Percentiles rank a stretch among this genome's conserved stretches.
phyloP scores from a whole-genome alignment of 2,113 vertebrate species.

The Elgaria multicarinata region DNA sequence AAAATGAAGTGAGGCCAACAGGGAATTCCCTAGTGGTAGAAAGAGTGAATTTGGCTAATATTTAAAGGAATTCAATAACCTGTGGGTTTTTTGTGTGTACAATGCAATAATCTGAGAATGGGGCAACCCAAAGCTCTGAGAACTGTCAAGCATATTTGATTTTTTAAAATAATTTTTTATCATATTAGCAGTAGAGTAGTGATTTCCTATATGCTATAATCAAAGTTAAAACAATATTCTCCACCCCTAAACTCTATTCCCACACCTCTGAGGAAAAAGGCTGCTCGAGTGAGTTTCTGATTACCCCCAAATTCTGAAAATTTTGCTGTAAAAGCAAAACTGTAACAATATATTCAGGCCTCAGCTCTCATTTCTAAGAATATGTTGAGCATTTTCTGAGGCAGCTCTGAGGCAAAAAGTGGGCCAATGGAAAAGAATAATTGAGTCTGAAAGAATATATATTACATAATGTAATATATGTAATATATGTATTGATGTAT shows the following conservation, averaged over 20 bases:
- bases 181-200: not conserved
- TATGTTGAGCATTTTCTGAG: not conserved
- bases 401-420: not conserved
- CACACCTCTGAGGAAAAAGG: not conserved
- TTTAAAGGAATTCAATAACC: not conserved
- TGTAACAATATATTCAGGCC: not conserved
- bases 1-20: not conserved
- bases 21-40: not conserved
- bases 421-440: constrained; percentile 6
- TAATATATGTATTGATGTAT: too few species aligned
- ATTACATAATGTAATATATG: too few species aligned
- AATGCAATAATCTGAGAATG: not conserved
- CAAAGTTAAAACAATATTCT: too few species aligned
- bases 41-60: not conserved
- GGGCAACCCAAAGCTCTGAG: not conserved
- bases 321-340: not conserved
- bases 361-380: not conserved
- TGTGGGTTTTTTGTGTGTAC: not conserved
- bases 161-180: too few species aligned
- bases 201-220: not conserved
- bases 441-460: not conserved
- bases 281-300: not conserved
- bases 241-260: not conserved
- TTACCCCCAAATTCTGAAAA: constrained; percentile 10
- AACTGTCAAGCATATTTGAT: not conserved